phyloP scores from a whole-genome alignment of 37 sponge, comb jelly and placozoan genomes.

The Agelas oroides region DNA sequence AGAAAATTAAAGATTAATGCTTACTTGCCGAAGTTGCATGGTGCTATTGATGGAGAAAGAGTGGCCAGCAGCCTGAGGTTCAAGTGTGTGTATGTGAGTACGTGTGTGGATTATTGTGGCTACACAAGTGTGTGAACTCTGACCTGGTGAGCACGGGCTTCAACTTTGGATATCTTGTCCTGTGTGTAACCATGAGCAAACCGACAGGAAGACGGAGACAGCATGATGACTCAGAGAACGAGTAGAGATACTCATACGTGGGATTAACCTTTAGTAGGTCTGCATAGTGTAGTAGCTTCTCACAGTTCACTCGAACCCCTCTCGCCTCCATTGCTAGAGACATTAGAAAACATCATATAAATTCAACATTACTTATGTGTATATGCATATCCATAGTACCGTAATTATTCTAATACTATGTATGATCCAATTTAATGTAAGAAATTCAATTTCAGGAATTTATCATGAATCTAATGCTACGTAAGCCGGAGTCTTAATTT shows the following conservation, averaged over 20 bases:
- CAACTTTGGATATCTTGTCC: constrained; percentile 24
- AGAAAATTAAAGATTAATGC: too few species aligned
- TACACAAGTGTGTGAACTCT: background rate
- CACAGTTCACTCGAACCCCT: constrained; percentile 44
- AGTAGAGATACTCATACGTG: too few species aligned
- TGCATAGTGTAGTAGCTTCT: constrained; percentile 28
- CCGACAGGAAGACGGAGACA: background rate
- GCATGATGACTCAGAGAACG: background rate
- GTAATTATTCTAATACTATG: too few species aligned
- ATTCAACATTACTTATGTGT: too few species aligned
- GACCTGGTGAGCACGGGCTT: constrained; percentile 52
- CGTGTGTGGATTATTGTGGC: background rate
- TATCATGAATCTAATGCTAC: too few species aligned
- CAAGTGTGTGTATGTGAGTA: background rate
- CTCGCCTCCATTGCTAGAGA: constrained; percentile 56
- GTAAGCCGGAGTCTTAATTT: too few species aligned
- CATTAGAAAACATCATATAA: constrained; percentile 7
- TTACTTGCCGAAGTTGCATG: constrained; percentile 67
- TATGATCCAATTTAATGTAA: too few species aligned
- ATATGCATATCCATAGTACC: too few species aligned
- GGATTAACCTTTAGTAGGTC: constrained; percentile 66
- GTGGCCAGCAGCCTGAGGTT: constrained; percentile 63
- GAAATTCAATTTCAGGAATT: too few species aligned
- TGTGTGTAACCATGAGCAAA: background rate
- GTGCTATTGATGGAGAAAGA: constrained; percentile 75